Evolutionary conservation across 2,888 invertebrate species (phyloP).

Genomic region (Dryadula phaetusa): DNA sequence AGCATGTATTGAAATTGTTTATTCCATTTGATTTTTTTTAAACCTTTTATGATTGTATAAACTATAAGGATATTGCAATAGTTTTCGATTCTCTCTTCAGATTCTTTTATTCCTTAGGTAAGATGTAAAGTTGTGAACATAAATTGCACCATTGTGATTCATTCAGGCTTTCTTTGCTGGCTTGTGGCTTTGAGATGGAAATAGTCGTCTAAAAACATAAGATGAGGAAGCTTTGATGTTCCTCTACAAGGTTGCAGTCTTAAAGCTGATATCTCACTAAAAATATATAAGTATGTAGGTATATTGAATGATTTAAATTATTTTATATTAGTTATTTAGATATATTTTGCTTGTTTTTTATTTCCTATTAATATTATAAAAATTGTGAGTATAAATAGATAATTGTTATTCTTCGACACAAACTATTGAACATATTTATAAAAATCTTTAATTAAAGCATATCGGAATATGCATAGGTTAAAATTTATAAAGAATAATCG

Average conservation of each 20-base stretch:
- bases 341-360: too few species aligned
- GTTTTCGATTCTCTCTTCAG: conserved; percentile 12
- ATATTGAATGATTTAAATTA: neutral
- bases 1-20: too few species aligned
- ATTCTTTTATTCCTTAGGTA: conserved; percentile 19
- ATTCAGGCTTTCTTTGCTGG: conserved; percentile 22
- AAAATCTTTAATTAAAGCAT: too few species aligned
- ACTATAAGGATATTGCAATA: conserved; percentile 3
- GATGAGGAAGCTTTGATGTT: conserved; percentile 23
- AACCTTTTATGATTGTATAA: neutral
- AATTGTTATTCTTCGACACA: too few species aligned
- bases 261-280: conserved; percentile 17
- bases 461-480: too few species aligned
- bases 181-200: conserved; percentile 26
- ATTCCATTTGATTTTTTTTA: too few species aligned
- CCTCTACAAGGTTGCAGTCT: conserved; percentile 18
- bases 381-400: too few species aligned
- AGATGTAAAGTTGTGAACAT: conserved; percentile 27
- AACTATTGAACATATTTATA: too few species aligned
- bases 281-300: neutral
- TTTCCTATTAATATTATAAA: too few species aligned
- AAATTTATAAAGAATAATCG: too few species aligned
- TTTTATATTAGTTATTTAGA: too few species aligned
- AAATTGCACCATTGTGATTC: conserved; percentile 31
- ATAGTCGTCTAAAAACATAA: conserved; percentile 29